Percentiles rank a stretch among this genome's conserved stretches.
phyloP scores from a whole-genome alignment of 2,113 vertebrate species.

The Poicephalus gulielmi region DNA sequence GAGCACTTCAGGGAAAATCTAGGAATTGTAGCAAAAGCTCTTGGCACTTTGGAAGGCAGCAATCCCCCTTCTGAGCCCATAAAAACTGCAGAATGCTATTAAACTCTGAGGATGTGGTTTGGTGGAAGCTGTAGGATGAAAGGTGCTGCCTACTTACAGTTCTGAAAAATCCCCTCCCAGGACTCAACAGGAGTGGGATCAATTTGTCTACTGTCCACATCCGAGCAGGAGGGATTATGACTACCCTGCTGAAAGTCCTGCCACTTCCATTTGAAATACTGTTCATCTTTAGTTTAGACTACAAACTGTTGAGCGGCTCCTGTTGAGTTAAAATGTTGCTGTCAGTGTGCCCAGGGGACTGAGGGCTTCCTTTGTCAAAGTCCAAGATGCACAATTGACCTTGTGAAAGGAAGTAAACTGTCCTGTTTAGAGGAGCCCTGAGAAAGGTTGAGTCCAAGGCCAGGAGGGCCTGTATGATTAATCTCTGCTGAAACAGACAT shows the following conservation, averaged over 20 bases:
- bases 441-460: background rate
- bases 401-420: background rate
- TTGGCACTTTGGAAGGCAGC: background rate
- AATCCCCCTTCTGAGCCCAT: background rate
- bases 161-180: background rate
- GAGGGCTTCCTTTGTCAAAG: background rate
- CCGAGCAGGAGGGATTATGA: background rate
- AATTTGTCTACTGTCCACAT: background rate
- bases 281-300: background rate
- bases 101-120: background rate
- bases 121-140: background rate
- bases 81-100: background rate
- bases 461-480: background rate
- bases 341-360: background rate
- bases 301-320: background rate
- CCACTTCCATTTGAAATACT: background rate
- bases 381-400: background rate
- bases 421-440: background rate
- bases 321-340: background rate
- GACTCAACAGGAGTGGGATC: background rate
- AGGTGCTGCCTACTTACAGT: background rate
- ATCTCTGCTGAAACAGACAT: background rate
- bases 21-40: conserved; percentile 3
- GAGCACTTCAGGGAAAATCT: conserved; percentile 6
- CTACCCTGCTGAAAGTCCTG: background rate